Evolutionary conservation across 2,888 invertebrate genomes (phyloP).

Genomic region (Callimorpha dominula): DNA sequence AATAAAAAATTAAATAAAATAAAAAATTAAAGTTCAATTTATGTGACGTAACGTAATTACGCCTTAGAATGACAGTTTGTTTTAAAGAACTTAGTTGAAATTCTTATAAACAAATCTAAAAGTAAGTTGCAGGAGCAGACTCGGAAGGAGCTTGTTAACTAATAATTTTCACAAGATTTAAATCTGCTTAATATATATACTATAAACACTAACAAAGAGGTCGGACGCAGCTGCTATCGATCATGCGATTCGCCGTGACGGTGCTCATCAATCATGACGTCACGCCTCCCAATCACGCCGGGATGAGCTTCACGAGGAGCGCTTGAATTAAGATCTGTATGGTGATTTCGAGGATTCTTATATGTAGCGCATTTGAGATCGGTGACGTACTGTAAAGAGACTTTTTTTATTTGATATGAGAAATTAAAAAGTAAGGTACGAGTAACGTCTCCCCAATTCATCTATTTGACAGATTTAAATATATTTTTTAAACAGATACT

Average conservation of each 20-base stretch:
- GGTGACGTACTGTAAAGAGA: background rate
- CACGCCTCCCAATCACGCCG: constrained; percentile 25
- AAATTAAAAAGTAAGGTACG: background rate
- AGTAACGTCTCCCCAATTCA: background rate
- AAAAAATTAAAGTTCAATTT: no score
- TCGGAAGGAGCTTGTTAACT: background rate
- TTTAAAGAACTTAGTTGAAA: background rate
- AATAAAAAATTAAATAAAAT: no score
- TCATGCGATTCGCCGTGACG: constrained; percentile 23
- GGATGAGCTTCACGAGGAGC: constrained; percentile 12
- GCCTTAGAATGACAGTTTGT: background rate
- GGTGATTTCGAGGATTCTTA: constrained; percentile 19
- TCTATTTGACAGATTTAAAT: background rate
- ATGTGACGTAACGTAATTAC: no score
- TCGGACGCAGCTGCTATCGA: constrained; percentile 25
- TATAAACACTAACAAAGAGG: constrained; percentile 25
- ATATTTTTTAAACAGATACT: no score
- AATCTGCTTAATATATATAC: constrained; percentile 8
- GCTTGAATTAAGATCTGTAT: constrained; percentile 25
- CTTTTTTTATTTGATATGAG: background rate
- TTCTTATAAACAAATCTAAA: background rate
- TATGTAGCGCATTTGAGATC: background rate
- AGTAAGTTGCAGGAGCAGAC: background rate
- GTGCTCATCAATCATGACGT: constrained; percentile 27
- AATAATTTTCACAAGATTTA: background rate